Evolutionary conservation across 2,113 vertebrate genomes (phyloP).

Genomic region (Anarhynchus alexandrinus): DNA sequence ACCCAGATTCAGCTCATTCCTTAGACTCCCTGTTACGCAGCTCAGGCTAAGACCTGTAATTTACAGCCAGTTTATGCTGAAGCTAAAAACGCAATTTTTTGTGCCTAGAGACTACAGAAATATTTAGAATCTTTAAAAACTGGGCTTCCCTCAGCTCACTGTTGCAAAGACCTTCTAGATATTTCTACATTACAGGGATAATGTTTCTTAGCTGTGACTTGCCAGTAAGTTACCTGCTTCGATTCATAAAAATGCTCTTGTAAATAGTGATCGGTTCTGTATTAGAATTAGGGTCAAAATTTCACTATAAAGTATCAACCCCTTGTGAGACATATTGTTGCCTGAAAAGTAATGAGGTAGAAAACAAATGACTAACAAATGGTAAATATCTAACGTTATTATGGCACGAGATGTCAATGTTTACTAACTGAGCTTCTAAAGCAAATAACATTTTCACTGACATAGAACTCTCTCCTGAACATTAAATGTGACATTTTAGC

Average conservation of each 20-base stretch:
- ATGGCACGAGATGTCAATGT: background rate
- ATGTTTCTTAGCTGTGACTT: background rate
- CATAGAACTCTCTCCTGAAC: background rate
- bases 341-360: background rate
- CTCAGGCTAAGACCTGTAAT: slow-evolving; percentile 54
- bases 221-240: slow-evolving; percentile 22
- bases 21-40: slow-evolving; percentile 15
- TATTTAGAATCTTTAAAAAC: slow-evolving; percentile 17
- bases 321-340: background rate
- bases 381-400: slow-evolving; percentile 3
- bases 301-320: background rate
- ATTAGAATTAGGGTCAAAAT: slow-evolving; percentile 30
- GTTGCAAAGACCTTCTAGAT: slow-evolving; percentile 46
- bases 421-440: slow-evolving; percentile 28
- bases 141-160: background rate
- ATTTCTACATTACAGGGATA: slow-evolving; percentile 17
- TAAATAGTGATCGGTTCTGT: background rate
- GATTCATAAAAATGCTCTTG: slow-evolving; percentile 32
- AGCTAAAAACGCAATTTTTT: slow-evolving; percentile 5
- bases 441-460: background rate
- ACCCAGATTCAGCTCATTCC: slow-evolving; percentile 4
- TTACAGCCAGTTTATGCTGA: slow-evolving; percentile 45
- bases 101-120: background rate
- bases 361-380: background rate
- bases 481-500: slow-evolving; percentile 10